phyloP scores from a whole-genome alignment of 2,888 invertebrate genomes.

The Drosophila anomelani region DNA sequence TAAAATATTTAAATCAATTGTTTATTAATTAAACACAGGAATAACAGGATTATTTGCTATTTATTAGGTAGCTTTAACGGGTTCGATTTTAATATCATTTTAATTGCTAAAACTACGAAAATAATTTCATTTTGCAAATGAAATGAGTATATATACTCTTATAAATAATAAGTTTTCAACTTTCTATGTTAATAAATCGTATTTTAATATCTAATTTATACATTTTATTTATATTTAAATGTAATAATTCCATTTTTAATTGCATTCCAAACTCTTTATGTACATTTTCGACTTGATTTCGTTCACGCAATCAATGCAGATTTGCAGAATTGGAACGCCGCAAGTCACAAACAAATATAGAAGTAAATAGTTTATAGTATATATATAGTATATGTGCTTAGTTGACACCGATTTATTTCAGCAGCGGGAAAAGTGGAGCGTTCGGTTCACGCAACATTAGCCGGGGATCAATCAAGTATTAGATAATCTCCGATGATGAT shows the following conservation, averaged over 20 bases:
- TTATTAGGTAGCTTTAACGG: neutral
- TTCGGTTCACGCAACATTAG: slow-evolving; percentile 32
- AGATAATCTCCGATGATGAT: slow-evolving; percentile 37
- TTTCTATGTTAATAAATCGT: neutral
- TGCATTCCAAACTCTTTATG: neutral
- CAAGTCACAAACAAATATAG: slow-evolving; percentile 1
- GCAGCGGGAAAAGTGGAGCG: slow-evolving; percentile 21
- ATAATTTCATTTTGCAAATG: neutral
- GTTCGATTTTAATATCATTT: neutral
- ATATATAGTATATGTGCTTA: neutral
- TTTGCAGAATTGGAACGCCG: neutral
- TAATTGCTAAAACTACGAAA: neutral
- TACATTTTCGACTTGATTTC: neutral
- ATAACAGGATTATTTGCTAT: neutral
- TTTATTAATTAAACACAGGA: no score
- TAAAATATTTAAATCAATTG: neutral
- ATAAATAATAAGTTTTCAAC: neutral
- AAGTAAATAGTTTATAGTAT: neutral
- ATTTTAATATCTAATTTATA: neutral
- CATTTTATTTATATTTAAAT: neutral
- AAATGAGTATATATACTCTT: no score
- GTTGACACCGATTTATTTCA: slow-evolving; percentile 12
- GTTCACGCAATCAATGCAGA: neutral
- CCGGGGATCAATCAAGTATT: slow-evolving; percentile 38
- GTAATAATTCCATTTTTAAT: neutral